These are phyloP conservation scores for Onychostoma macrolepis DNA, from an alignment of 2,113 vertebrate species.

Conservation along the genomic window DNA sequence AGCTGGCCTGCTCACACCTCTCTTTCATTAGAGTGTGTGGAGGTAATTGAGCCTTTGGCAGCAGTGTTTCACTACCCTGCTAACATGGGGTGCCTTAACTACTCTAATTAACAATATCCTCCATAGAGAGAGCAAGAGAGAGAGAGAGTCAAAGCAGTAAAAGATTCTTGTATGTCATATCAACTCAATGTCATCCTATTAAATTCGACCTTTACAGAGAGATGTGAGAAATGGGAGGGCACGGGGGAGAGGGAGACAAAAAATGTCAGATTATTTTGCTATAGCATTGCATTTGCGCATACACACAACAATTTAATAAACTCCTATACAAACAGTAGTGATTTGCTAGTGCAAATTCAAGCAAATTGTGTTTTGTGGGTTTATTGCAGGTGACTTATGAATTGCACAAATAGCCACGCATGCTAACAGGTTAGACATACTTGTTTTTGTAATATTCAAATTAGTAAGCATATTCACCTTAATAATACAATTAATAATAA, in stretches of 20 bases:
- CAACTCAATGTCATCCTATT: slow-evolving; percentile 30
- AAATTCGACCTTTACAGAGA: slow-evolving; percentile 17
- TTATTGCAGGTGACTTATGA: not conserved
- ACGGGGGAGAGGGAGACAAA: not conserved
- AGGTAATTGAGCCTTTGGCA: slow-evolving; percentile 33
- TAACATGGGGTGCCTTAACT: slow-evolving; percentile 26
- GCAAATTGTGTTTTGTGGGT: not conserved
- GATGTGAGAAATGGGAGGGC: not conserved
- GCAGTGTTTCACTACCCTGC: not conserved
- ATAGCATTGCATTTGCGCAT: not conserved
- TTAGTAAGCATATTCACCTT: not conserved
- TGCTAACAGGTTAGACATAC: not conserved
- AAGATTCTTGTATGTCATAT: slow-evolving; percentile 20
- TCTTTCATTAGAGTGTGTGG: slow-evolving; percentile 27
- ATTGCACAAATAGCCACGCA: not conserved
- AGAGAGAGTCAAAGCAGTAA: slow-evolving; percentile 1
- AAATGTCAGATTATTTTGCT: not conserved
- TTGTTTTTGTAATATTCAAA: not conserved
- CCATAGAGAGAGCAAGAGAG: slow-evolving; percentile 7
- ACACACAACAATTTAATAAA: not conserved
- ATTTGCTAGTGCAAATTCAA: not conserved
- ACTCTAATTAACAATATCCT: slow-evolving; percentile 36
- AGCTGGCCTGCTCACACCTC: not conserved
- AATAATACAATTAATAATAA: not conserved
- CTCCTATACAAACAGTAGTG: not conserved